Evolutionary conservation across 2,797 vertebrate species (phyloP).

Genomic region (Hemitrygon akajei): DNA sequence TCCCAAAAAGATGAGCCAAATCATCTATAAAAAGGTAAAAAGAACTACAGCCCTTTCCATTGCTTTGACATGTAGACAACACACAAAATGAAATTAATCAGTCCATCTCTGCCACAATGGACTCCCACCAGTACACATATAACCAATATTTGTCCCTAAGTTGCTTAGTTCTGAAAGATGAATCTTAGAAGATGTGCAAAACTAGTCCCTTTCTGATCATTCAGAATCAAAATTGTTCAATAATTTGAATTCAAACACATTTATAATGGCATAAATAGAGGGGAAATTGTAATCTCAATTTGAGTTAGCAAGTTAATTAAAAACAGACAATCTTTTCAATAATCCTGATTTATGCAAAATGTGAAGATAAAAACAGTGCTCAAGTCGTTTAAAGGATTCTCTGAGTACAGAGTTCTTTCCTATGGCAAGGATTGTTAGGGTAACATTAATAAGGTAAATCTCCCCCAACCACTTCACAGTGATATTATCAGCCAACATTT

Average conservation of each 20-base stretch:
- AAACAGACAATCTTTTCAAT: neutral
- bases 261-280: neutral
- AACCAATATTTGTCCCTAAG: neutral
- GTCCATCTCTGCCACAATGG: no score
- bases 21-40: neutral
- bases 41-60: neutral
- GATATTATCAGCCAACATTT: neutral
- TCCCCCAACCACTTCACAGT: neutral
- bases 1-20: neutral
- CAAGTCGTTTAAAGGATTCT: neutral
- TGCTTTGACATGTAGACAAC: neutral
- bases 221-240: neutral
- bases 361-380: no score
- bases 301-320: neutral
- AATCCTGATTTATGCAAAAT: neutral
- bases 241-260: neutral
- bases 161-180: neutral
- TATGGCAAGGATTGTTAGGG: neutral
- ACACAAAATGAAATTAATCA: neutral
- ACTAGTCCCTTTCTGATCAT: neutral
- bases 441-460: neutral
- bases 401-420: neutral
- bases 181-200: neutral
- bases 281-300: neutral
- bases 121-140: neutral